Evolutionary conservation across 2,888 invertebrate genomes (phyloP), one percentile per base, ranked within the genome.

Genomic region (Hirtodrosophila cameraria): DNA sequence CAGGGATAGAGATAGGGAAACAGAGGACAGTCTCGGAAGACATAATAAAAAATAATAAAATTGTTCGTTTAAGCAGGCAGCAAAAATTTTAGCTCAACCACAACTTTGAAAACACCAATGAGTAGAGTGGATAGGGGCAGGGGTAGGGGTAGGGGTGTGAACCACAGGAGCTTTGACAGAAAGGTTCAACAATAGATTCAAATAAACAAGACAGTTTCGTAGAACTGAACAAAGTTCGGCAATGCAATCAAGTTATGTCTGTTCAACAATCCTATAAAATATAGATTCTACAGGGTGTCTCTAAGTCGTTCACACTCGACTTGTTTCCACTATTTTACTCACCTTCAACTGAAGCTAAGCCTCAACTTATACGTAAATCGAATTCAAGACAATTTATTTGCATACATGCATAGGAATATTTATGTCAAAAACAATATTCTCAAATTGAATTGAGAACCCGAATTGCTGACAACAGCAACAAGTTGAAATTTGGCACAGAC

Each of bases 141-240:
- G 20, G 4, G 1, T n/a, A 27, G 16, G 45, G 20, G 23, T 8
- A 7, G 20, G 27, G 12, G 12, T 48, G 36, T 36, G 48, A 15
- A 6, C 23, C 35, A 25, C 48, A 52, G 66, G 36, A 65, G 60
- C 52, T 60, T 50, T 35, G 36, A 23, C 27, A 13, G 42, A 54
- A 42, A 16, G 43, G 7, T 45, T 50, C 45, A 30, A 50, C 50
- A 60, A 66, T 52, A 65, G 60, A 60, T 48, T 5, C 8, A 23
- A 2, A 23, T 1, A 23, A 4, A 23, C 4, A 43, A 61, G n/a
- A 36, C 13, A 20, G 43, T 52, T 68, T 68, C 67, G 25, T 30
- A 31, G 69, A 68, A 66, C 13, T 48, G 12, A n/a, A 12, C 11
- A 7, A 49, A 46, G 35, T 65, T 57, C 36, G 43, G 33, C 54